Base-by-base conservation (phyloP, 2,113 vertebrate genomes). In the Neotoma lepida region DNA sequence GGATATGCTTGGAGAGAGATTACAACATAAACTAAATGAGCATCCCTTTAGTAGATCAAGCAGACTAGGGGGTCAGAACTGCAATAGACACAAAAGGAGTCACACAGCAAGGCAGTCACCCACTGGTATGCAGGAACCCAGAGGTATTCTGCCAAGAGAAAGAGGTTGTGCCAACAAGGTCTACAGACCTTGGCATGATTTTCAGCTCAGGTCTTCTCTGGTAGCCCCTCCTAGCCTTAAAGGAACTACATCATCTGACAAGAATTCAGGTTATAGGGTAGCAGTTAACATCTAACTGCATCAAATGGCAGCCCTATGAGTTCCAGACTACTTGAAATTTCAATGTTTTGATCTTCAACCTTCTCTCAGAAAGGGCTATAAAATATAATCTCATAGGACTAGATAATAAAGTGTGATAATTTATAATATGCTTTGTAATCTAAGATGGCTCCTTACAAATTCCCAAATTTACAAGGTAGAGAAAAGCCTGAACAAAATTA, bases 381-480 rank as follows among this genome's bases (percentile, higher is more conserved):
- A 81, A 93, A 88, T 66, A 78, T 81, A 91, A 81, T 66, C 28
- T 87, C 15, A 30, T 46, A 82, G 18, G 14, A 88, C 93, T 64
- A 87, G 15, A 92, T 41, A 92, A 92, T 61, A 93, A 85, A 81
- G 91, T 86, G 56, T 85, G 44, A 70, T 78, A 71, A 73, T 66
- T 76, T 54, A 46, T 74, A 89, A 85, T 51, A 76, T 71, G 28
- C 39, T 82, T 73, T 77, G 18, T 33, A 39, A 8, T 78, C 63
- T 84, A 95, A 88, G 2, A 6, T 71, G 22, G 8, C 20, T 95
- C 71, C 74, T 80, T 82, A 2, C 6, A 91, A 64, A 6, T 80
- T 17, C 91, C 35, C 46, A 44, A 39, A 77, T 41, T 64, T 86
- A 68, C 4, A 44, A 68, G 44, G 9, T 49, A 68, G 26, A 51